A percentile compares a stretch with the other conserved stretches of the same genome.
These are phyloP conservation scores for Tiliacea aurago DNA, from an alignment of 2,888 invertebrate genomes.

Conservation along the genomic window DNA sequence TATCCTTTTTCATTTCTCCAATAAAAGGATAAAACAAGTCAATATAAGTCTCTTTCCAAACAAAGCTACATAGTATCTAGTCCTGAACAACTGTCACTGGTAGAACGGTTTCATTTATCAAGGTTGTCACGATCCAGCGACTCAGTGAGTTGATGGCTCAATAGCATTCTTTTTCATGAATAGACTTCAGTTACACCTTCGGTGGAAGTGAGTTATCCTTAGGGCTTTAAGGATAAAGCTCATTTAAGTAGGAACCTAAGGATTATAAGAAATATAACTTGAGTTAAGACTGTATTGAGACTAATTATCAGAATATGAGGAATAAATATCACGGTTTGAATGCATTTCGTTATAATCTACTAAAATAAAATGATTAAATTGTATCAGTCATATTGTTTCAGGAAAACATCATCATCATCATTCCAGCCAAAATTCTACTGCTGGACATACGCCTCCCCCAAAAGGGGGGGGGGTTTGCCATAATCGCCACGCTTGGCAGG, in stretches of 20 bases:
- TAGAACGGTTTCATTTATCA: conserved; percentile 59
- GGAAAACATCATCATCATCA: too few relatives aligned
- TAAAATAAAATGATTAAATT: too few relatives aligned
- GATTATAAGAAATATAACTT: too few relatives aligned
- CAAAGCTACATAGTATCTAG: conserved; percentile 22
- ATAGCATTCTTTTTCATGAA: conserved; percentile 42
- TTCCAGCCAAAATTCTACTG: too few relatives aligned
- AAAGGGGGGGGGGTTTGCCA: too few relatives aligned
- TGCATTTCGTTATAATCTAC: too few relatives aligned
- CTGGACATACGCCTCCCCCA: too few relatives aligned
- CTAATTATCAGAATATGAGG: too few relatives aligned
- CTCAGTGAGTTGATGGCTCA: conserved; percentile 57
- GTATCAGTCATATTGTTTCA: too few relatives aligned
- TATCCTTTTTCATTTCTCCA: background rate
- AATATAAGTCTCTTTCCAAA: conserved; percentile 16
- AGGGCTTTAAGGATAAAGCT: background rate
- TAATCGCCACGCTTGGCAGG: too few relatives aligned
- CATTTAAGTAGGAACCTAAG: background rate
- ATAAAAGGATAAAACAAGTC: conserved; percentile 19
- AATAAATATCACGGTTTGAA: too few relatives aligned
- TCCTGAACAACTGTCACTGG: conserved; percentile 36
- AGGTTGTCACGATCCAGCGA: conserved; percentile 50
- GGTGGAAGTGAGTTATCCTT: conserved; percentile 7
- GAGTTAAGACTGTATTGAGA: too few relatives aligned
- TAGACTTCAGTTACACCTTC: conserved; percentile 28